Evolutionary conservation across 1,140 invertebrate species (phyloP), one percentile per base, ranked within the genome.

Genomic region (Panagrolaimus sp.): DNA sequence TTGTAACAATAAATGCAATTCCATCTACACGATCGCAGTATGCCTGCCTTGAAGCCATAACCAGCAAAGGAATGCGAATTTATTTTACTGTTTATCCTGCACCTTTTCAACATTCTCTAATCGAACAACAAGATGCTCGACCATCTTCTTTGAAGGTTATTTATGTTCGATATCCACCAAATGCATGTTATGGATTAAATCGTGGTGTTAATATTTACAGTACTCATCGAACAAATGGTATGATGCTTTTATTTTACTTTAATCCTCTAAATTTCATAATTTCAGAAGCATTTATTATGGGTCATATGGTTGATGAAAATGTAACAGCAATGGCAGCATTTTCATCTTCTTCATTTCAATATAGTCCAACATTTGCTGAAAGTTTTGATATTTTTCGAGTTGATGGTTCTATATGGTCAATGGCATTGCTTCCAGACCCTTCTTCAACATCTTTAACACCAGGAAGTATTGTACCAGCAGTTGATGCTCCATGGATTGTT

Each of bases 131-230:
- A 5, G 20, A 57, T 11, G 51, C 51, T 8, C 51, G 51, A 1
- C 14, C 51, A 11, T 11, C 20, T 2, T 13, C 51, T 16, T 20
- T 57, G 13, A 14, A 16, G 51, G 51, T 57, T 5, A 57, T 57
- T 20, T 16, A 57, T 57, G n/a, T 57, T 8, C 51, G 51, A 1
- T 57, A 57, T 13, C 51, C 51, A 5, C 51, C 51, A 27, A 57
- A 57, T 25, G 51, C 13, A 9, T 11, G n/a, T 3, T 57, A 25
- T 27, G 51, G 51, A 3, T 11, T 57, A 11, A 20, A 57, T 23
- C 51, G 51, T 20, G 51, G 51, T 57, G 51, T 27, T 1, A 20
- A 57, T 20, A 57, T 57, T 57, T 57, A 57, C n/a, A n/a, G 20
- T 57, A 27, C 13, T 5, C 20, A 57, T n/a, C 9, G n/a, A 20